phyloP scores from a whole-genome alignment of 1,140 invertebrate genomes.

The Campoletis sonorensis region DNA sequence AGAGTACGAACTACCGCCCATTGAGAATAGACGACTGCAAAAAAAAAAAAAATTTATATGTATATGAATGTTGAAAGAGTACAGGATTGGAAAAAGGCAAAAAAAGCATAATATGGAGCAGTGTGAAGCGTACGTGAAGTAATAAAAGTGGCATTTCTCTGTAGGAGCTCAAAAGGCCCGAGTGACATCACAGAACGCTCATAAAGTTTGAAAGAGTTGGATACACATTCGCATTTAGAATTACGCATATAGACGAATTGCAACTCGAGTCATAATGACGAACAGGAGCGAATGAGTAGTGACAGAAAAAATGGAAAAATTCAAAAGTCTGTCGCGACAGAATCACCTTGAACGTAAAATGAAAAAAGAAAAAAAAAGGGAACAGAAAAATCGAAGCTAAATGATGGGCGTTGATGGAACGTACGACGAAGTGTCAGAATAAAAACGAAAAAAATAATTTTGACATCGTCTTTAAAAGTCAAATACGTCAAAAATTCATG shows the following conservation, averaged over 20 bases:
- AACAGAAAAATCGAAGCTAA: neutral
- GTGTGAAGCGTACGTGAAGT: conserved; percentile 22
- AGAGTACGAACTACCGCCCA: conserved; percentile 18
- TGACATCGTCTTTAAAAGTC: no score
- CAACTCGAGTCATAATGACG: neutral
- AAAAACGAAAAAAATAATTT: neutral
- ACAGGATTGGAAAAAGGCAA: neutral
- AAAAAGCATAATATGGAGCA: neutral
- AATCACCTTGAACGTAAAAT: no score
- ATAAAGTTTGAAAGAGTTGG: conserved; percentile 60
- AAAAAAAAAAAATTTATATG: no score
- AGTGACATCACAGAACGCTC: conserved; percentile 60
- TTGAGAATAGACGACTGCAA: conserved; percentile 24
- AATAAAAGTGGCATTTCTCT: conserved; percentile 62
- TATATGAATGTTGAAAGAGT: neutral
- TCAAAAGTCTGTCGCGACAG: no score
- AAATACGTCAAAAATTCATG: no score
- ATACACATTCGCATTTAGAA: neutral
- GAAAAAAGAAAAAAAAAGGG: neutral
- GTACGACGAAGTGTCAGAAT: no score
- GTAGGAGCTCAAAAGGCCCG: conserved; percentile 50
- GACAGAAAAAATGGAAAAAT: neutral
- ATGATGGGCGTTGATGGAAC: no score
- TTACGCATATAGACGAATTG: conserved; percentile 32
- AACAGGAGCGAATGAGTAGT: neutral